These are phyloP conservation scores for Augochlorella aurata DNA, from an alignment of 2,888 invertebrate species.

Conservation along the genomic window DNA sequence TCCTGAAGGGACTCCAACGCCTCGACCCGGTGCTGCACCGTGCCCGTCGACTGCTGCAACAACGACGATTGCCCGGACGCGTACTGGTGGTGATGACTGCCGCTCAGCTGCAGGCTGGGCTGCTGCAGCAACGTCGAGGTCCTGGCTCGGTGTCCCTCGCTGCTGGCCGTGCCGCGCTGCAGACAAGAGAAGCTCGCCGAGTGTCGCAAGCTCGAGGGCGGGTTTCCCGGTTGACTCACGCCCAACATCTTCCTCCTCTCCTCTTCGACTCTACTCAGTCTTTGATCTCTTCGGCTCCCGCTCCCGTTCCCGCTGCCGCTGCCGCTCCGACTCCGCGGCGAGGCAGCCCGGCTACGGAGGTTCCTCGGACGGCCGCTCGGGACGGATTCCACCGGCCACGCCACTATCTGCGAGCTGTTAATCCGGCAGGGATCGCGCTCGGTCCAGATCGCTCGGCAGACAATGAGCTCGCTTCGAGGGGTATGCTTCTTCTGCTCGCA, in stretches of 20 bases:
- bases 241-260: conserved; percentile 75
- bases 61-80: conserved; percentile 56
- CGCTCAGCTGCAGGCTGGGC: conserved; percentile 69
- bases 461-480: neutral
- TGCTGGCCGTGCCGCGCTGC: conserved; percentile 77
- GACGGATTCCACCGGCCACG: neutral
- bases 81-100: conserved; percentile 67
- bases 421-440: conserved; percentile 54
- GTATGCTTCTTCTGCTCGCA: conserved; percentile 11
- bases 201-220: conserved; percentile 81
- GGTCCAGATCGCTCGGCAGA: conserved; percentile 27
- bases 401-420: conserved; percentile 49
- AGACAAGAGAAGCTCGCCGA: conserved; percentile 83
- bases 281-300: conserved; percentile 54
- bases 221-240: conserved; percentile 80
- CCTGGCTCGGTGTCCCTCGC: conserved; percentile 78
- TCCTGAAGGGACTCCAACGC: conserved; percentile 66
- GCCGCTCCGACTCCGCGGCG: too few relatives aligned
- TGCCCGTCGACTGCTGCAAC: conserved; percentile 55
- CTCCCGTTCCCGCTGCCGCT: too few relatives aligned
- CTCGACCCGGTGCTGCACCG: conserved; percentile 61
- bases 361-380: neutral
- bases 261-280: conserved; percentile 53
- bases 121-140: conserved; percentile 82
- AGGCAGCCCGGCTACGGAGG: neutral